Evolutionary conservation across 2,113 vertebrate species (phyloP).

Genomic region (Chlamydotis undulata): DNA sequence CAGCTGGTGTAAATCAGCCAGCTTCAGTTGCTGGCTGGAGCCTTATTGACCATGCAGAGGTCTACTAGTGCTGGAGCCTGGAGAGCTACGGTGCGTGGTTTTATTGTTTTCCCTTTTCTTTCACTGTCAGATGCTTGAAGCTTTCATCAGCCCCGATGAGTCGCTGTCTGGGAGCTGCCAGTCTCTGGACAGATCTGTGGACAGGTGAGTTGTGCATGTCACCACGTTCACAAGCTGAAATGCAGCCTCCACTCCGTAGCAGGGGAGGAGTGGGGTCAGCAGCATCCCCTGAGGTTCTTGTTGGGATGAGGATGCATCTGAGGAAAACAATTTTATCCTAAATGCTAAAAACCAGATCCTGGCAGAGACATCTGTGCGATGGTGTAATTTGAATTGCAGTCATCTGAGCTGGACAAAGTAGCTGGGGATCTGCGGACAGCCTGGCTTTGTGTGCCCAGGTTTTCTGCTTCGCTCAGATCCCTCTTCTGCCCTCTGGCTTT

Average conservation of each 20-base stretch:
- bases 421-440: background rate
- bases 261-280: background rate
- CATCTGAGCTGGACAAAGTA: background rate
- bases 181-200: constrained; percentile 79
- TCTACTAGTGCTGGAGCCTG: background rate
- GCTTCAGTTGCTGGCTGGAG: background rate
- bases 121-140: constrained; percentile 81
- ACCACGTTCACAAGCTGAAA: background rate
- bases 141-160: constrained; percentile 86
- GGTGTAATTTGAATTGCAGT: background rate
- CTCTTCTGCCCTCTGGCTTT: background rate
- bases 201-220: constrained; percentile 78
- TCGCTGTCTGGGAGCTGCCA: constrained; percentile 91
- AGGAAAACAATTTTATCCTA: background rate
- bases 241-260: accelerated
- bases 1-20: background rate
- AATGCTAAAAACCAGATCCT: background rate
- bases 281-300: background rate
- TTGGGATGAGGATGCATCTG: background rate
- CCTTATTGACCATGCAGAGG: background rate
- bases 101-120: background rate
- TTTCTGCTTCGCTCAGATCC: background rate
- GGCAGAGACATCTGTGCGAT: background rate
- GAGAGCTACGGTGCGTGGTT: background rate
- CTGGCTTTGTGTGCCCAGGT: background rate